A percentile compares a stretch with the other conserved stretches of the same genome.
Conservation (phyloP, 1,140 invertebrate species). For the Brachionus sp. region DNA sequence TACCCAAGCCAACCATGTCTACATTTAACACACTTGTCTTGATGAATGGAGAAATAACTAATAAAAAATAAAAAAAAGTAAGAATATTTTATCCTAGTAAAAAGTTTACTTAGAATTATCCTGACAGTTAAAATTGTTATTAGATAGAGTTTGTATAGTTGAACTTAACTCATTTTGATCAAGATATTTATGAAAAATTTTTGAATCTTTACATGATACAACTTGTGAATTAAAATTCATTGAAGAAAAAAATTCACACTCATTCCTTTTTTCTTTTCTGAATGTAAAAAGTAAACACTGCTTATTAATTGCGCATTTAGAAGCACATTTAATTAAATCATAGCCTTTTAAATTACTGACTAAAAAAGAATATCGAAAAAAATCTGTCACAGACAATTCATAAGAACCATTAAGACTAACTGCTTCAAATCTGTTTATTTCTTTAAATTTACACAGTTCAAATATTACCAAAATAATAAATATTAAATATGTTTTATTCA, state of each 20-base stretch:
- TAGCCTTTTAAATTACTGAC: not conserved
- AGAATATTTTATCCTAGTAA: too few species aligned
- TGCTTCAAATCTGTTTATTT: not conserved
- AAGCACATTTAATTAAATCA: not conserved
- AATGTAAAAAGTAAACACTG: not conserved
- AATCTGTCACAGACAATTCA: not conserved
- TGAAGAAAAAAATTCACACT: not conserved
- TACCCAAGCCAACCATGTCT: not conserved
- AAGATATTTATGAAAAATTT: not conserved
- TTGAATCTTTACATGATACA: not conserved
- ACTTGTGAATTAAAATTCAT: not conserved
- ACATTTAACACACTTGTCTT: not conserved
- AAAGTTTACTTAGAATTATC: not conserved
- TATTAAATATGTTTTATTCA: not conserved
- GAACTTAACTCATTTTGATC: not conserved
- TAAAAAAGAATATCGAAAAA: not conserved
- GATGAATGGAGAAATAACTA: not conserved
- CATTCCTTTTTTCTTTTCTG: not conserved
- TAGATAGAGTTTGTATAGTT: not conserved
- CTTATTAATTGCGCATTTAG: not conserved
- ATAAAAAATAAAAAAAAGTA: not conserved
- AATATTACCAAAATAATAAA: too few species aligned
- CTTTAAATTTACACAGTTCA: not conserved
- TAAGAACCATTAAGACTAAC: not conserved
- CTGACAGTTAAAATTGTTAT: not conserved